Base-by-base conservation (phyloP, 2,797 vertebrate genomes). In the Acanthornis magna region DNA sequence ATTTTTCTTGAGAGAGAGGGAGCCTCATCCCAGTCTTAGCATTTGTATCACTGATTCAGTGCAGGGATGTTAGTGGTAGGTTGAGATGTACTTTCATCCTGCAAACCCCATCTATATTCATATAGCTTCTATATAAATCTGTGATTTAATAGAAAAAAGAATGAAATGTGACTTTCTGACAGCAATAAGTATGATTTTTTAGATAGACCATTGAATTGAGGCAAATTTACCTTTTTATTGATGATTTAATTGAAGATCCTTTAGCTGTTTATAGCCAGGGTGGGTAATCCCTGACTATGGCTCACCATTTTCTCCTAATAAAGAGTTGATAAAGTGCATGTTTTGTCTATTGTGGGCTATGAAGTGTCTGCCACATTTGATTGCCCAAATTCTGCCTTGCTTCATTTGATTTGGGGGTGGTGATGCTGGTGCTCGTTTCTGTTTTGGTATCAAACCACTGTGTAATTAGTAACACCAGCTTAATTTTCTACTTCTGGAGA, bases 361-460 rank as follows among this genome's bases (percentile, higher is more conserved):
- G 27, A 77, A 34, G 27, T 54, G 30, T 21, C 36, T 75, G 45
- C 26, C 16, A 26, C 48, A 9, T 50, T 42, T 42, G 12, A 18
- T 16, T 71, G 66, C n/a, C 40, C 40, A 38, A 8, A 34, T 13
- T 63, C 70, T 80, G 86, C 57, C 57, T 87, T 70, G 42, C 18
- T 83, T 38, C 50, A 17, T 66, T 76, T 58, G 18, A 7, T 76
- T 34, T 57, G 36, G 16, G 21, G 25, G 3, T 18, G 36, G 10
- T 11, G 8, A 32, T 29, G 34, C 22, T 36, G 26, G 4, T 48
- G 34, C 18, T 23, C 0, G 0, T 61, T 43, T n/a, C 63, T 53
- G 47, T 55, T 86, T 72, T 13, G 1, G 23, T 92, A 7, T 73
- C 19, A 4, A 45, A 42, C 26, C 0, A 1, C 36, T 51, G 43